A percentile compares a stretch with the other conserved stretches of the same genome.
Evolutionary conservation across 2,113 vertebrate genomes (phyloP).

Genomic region (Nymphicus hollandicus): DNA sequence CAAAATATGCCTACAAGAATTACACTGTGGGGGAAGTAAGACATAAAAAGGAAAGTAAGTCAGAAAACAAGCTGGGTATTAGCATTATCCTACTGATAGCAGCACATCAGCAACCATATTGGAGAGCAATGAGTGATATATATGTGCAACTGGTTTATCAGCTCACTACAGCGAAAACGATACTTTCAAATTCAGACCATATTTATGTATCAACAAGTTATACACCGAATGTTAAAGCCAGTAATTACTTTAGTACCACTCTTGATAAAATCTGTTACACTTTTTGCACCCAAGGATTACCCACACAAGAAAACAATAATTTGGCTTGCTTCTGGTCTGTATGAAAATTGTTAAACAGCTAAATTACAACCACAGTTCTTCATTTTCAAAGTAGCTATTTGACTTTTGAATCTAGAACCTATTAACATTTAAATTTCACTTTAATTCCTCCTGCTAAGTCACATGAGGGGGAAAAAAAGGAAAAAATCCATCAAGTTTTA

Average conservation of each 20-base stretch:
- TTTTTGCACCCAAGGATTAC: not conserved
- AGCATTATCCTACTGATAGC: not conserved
- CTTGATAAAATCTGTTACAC: not conserved
- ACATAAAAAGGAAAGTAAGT: not conserved
- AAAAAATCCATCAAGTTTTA: not conserved
- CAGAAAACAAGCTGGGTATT: not conserved
- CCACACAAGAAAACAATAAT: not conserved
- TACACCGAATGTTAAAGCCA: not conserved
- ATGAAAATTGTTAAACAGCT: not conserved
- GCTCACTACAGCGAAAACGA: not conserved
- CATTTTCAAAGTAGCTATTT: not conserved
- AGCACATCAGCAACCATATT: not conserved
- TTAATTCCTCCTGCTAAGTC: not conserved
- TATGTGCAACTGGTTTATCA: not conserved
- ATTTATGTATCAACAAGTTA: not conserved
- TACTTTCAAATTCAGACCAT: not conserved
- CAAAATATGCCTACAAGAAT: not conserved
- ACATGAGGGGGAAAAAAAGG: not conserved
- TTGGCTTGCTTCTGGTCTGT: not conserved
- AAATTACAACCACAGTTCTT: not conserved
- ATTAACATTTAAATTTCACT: not conserved
- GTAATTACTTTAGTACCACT: not conserved
- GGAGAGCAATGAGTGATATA: not conserved
- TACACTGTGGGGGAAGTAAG: not conserved
- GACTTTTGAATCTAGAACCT: not conserved